phyloP scores from a whole-genome alignment of 2,113 vertebrate species.

The Callipepla squamata region DNA sequence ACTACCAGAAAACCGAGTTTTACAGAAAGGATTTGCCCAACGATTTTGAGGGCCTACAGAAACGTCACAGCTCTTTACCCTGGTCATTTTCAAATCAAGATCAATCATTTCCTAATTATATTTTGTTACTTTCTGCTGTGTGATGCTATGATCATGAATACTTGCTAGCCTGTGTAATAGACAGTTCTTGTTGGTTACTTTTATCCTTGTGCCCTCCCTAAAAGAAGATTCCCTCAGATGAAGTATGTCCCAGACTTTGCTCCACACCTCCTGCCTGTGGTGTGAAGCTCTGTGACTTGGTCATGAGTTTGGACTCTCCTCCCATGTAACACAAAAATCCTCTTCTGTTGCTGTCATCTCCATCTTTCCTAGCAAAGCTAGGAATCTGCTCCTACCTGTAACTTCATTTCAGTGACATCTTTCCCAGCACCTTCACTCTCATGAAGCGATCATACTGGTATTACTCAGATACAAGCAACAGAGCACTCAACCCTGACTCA shows the following conservation, averaged over 20 bases:
- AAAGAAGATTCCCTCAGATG: not conserved
- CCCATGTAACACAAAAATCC: not conserved
- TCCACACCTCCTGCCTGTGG: not conserved
- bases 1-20: not conserved
- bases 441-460: fast-evolving
- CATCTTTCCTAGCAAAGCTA: not conserved
- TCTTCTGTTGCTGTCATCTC: not conserved
- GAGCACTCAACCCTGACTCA: constrained; percentile 35
- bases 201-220: not conserved
- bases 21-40: not conserved
- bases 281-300: not conserved
- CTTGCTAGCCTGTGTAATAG: not conserved
- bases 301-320: not conserved
- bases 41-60: not conserved
- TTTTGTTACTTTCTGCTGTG: not conserved
- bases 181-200: not conserved
- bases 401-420: not conserved
- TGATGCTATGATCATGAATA: not conserved
- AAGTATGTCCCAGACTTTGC: fast-evolving
- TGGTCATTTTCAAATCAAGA: not conserved
- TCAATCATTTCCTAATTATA: not conserved
- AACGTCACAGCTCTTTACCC: not conserved
- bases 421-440: not conserved
- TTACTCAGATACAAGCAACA: constrained; percentile 1
- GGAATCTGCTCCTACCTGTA: not conserved